Conservation (phyloP, 2,113 vertebrate genomes). For the Melanerpes aurifrons region DNA sequence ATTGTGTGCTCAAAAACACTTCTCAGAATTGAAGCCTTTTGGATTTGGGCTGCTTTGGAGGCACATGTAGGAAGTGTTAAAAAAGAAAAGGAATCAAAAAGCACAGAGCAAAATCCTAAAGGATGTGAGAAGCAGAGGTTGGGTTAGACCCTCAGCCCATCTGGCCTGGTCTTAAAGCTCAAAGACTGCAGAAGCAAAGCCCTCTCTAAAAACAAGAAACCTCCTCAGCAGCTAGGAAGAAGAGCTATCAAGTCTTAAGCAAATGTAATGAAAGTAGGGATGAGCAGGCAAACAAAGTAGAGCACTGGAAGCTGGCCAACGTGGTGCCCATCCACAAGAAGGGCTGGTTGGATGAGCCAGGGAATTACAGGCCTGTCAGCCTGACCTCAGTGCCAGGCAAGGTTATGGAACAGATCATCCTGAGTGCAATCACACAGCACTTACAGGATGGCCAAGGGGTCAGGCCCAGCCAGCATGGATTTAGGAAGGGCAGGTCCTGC, state of each 20-base stretch:
- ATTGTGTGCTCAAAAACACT: not conserved
- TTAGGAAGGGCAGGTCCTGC: too few relatives aligned
- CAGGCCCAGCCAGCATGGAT: too few relatives aligned
- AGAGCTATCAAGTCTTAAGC: not conserved
- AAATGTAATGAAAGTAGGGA: not conserved
- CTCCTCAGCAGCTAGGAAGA: not conserved
- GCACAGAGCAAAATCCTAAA: not conserved
- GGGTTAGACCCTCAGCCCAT: not conserved
- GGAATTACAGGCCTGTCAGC: too few relatives aligned
- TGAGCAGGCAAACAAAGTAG: not conserved
- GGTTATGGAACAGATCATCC: too few relatives aligned
- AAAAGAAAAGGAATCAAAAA: not conserved
- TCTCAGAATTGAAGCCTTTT: constrained; percentile 4
- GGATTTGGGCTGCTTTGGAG: not conserved
- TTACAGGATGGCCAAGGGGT: too few relatives aligned
- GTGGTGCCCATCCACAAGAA: too few relatives aligned
- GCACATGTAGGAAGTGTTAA: not conserved
- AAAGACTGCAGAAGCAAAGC: not conserved
- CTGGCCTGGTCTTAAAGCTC: not conserved
- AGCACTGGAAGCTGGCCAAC: not conserved
- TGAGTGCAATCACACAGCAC: too few relatives aligned
- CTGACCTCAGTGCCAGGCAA: too few relatives aligned
- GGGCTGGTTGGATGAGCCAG: too few relatives aligned
- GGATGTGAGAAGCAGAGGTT: not conserved
- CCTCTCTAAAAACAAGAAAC: not conserved